Evolutionary conservation across 2,797 vertebrate species (phyloP), one percentile per base, ranked within the genome.

Genomic region (Parauchenoglanis punctatus): DNA sequence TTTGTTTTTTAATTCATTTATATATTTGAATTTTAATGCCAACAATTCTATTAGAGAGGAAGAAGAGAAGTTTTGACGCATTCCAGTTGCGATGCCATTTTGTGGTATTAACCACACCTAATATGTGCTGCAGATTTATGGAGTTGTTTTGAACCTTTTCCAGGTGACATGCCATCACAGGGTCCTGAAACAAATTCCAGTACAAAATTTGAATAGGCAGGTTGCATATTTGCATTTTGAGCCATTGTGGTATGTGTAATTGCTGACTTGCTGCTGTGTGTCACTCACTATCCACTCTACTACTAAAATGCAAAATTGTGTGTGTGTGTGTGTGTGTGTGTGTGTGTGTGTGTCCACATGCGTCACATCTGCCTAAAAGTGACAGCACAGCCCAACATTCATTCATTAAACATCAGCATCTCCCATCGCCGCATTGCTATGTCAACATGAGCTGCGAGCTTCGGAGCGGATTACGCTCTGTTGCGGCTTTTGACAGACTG

Each of bases 371-470:
- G 94, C 93, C 96, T 96, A 95, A 96, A 95, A 94, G 95, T 97
- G 96, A 97, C 97, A 97, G 97, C 95, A 95, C 94, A 95, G 95
- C 96, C 96, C 96, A 96, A 97, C 96, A 94, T 96, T 86, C 96
- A 97, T 97, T 97, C 97, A 97, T 97, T 98, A 97, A 97, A 97
- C 96, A 96, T 97, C 96, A 93, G 90, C 91, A 87, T 91, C 73
- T 90, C 89, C 90, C 91, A 85, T 85, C 90, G 91, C 94, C 91
- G 91, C 61, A 90, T 92, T 89, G 76, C 92, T 88, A 84, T 93
- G 93, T 94, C 89, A 91, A 93, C 93, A 93, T 88, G 59, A 92
- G 92, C 89, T 90, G 90, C 83, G 76, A 93, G 93, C 93, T 93
- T 92, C 91, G 92, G 93, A 90, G 89, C 92, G 94, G 94, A 94